These are phyloP conservation scores for Cryptophagus acutangulus DNA, from an alignment of 2,888 invertebrate genomes.

Conservation along the genomic window DNA sequence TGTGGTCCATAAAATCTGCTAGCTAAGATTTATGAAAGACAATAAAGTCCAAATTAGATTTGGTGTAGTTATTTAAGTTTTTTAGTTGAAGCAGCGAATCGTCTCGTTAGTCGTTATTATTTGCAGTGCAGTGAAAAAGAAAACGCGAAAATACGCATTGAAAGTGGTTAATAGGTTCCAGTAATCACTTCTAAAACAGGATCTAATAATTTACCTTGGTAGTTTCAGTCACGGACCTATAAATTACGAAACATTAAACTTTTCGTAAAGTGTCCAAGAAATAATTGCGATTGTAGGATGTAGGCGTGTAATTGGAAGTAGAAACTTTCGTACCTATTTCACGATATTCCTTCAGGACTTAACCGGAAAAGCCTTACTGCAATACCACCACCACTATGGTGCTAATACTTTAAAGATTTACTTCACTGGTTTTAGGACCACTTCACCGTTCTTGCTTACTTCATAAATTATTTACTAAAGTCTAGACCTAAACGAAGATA, in stretches of 20 bases:
- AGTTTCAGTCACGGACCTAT: constrained; percentile 38
- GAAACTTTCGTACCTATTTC: constrained; percentile 15
- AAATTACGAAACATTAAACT: constrained; percentile 45
- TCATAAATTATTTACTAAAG: constrained; percentile 8
- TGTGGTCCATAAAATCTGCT: constrained; percentile 8
- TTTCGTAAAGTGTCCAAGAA: constrained; percentile 45
- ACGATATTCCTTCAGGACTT: constrained; percentile 9
- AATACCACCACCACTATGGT: not conserved
- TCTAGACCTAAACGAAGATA: constrained; percentile 16
- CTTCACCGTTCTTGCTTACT: constrained; percentile 4
- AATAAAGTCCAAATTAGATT: constrained; percentile 1
- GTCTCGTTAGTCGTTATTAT: too few species aligned
- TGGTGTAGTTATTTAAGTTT: not conserved
- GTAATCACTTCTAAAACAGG: too few species aligned
- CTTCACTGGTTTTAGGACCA: constrained; percentile 4
- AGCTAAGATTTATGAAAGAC: constrained; percentile 1
- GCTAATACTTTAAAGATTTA: constrained; percentile 6
- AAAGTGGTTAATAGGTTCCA: not conserved
- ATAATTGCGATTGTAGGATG: constrained; percentile 44
- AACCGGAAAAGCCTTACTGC: not conserved
- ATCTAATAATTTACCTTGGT: constrained; percentile 33
- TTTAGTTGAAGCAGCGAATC: too few species aligned
- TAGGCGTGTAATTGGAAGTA: constrained; percentile 42
- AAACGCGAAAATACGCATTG: not conserved
- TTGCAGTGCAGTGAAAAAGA: too few species aligned